These are phyloP conservation scores for Lamprologus ornatipinnis DNA, from an alignment of 2,113 vertebrate species.

Conservation along the genomic window DNA sequence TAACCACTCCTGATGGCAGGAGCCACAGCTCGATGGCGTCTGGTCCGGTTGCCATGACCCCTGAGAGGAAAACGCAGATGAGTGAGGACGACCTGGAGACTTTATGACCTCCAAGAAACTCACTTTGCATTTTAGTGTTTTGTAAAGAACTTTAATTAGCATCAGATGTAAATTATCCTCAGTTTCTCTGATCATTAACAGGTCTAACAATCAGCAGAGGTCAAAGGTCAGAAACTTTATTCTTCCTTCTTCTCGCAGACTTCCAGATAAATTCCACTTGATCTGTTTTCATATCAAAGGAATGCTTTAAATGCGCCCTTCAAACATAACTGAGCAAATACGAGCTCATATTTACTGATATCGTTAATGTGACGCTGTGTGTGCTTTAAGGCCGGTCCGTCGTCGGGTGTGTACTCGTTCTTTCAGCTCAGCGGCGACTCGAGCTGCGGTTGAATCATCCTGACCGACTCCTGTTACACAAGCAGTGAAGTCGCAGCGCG, in stretches of 20 bases:
- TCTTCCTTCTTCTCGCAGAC: neutral
- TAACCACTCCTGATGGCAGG: neutral
- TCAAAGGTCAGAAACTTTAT: neutral
- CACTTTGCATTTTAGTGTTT: neutral
- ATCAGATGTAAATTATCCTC: neutral
- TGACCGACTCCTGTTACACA: neutral
- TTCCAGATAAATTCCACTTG: neutral
- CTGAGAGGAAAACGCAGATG: neutral
- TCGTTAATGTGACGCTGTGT: neutral
- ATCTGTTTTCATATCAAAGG: neutral
- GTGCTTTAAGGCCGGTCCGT: no score
- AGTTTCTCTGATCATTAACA: neutral
- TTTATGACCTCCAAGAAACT: neutral
- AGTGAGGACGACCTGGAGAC: fast-evolving
- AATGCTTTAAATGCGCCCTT: neutral
- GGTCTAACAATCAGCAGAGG: neutral
- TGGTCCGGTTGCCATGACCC: conserved; percentile 44
- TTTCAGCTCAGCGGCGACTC: fast-evolving
- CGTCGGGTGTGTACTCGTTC: neutral
- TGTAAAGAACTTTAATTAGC: neutral
- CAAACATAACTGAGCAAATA: neutral
- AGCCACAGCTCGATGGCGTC: neutral
- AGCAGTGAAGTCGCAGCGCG: fast-evolving
- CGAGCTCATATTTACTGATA: neutral
- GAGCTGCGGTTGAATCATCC: neutral